Evolutionary conservation across 2,113 vertebrate species (phyloP).

Genomic region (Ailurus styani): DNA sequence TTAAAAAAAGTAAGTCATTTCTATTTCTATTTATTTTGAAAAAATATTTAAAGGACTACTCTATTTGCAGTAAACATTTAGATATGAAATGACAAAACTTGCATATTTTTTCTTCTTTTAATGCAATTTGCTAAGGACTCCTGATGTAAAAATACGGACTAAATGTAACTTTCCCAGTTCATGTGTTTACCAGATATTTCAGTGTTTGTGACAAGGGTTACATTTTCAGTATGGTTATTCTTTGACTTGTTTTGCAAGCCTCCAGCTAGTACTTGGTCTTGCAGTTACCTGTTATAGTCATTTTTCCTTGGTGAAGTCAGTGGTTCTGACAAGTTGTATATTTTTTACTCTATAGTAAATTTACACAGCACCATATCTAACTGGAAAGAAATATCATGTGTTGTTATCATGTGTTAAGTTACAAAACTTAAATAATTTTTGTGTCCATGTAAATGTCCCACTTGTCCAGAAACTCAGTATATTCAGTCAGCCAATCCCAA

Average conservation of each 20-base stretch:
- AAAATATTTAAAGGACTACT: neutral
- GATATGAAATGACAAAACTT: neutral
- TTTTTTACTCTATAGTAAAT: slow-evolving; percentile 46
- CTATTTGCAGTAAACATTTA: slow-evolving; percentile 17
- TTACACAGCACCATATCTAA: slow-evolving; percentile 16
- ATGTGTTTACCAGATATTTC: slow-evolving; percentile 39
- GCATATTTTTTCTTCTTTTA: neutral
- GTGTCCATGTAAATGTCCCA: no score
- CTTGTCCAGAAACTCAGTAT: no score
- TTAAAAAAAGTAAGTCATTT: neutral
- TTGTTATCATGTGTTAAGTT: no score
- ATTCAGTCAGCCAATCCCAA: no score
- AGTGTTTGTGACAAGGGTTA: slow-evolving; percentile 43
- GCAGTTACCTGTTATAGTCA: neutral
- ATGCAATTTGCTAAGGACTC: neutral
- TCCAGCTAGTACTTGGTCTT: slow-evolving; percentile 53
- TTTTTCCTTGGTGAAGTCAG: slow-evolving; percentile 44
- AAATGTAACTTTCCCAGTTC: slow-evolving; percentile 43
- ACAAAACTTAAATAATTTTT: no score
- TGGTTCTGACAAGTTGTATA: slow-evolving; percentile 57
- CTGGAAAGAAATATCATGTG: slow-evolving; percentile 8
- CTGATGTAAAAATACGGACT: neutral
- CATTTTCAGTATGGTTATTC: slow-evolving; percentile 15
- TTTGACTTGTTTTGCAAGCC: slow-evolving; percentile 47
- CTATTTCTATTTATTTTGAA: neutral